These are phyloP conservation scores for Pimpla rufipes DNA, from an alignment of 2,888 invertebrate species.

Conservation along the genomic window DNA sequence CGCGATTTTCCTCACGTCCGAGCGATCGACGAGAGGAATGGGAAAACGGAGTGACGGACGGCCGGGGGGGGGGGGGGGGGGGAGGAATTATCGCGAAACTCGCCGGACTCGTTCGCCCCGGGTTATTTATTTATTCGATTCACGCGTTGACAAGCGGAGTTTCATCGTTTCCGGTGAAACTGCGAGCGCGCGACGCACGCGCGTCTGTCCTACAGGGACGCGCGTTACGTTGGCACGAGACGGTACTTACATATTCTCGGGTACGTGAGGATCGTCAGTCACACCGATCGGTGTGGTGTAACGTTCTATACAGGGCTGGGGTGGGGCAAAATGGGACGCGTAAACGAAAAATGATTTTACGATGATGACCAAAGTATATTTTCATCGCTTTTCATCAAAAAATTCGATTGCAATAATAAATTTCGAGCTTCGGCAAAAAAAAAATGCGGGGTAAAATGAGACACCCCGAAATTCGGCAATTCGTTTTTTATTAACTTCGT, in stretches of 20 bases:
- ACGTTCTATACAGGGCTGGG: background rate
- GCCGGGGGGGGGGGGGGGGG: too few species aligned
- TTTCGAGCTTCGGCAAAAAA: too few species aligned
- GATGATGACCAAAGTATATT: too few species aligned
- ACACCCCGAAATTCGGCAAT: too few species aligned
- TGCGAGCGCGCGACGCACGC: background rate
- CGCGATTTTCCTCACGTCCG: conserved; percentile 19
- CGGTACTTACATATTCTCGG: conserved; percentile 22
- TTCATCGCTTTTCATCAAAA: too few species aligned
- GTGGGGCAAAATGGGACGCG: too few species aligned
- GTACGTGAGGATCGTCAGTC: conserved; percentile 26
- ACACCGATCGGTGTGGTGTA: background rate
- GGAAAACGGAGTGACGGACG: background rate
- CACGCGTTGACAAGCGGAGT: conserved; percentile 37
- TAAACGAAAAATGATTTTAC: too few species aligned
- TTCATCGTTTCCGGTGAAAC: conserved; percentile 55
- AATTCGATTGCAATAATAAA: too few species aligned
- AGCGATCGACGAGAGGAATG: conserved; percentile 15
- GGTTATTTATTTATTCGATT: conserved; percentile 45
- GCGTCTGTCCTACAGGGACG: conserved; percentile 17
- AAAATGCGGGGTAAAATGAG: too few species aligned
- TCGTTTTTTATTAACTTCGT: too few species aligned
- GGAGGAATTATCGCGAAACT: conserved; percentile 17
- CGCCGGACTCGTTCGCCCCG: conserved; percentile 24
- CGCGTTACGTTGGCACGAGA: background rate